phyloP scores from a whole-genome alignment of 2,113 vertebrate species.

The Asarcornis scutulata region DNA sequence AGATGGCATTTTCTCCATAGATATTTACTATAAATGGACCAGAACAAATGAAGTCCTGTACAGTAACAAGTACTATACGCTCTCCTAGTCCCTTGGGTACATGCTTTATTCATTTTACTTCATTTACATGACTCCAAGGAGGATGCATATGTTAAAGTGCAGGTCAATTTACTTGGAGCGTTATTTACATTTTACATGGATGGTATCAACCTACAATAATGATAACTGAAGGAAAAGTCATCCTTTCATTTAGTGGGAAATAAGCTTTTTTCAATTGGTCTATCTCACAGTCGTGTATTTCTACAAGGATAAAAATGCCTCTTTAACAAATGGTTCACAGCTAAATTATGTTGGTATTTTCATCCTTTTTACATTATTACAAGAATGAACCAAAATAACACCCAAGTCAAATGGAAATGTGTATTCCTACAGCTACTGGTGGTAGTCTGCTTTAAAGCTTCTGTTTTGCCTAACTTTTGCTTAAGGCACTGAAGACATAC shows the following conservation, averaged over 20 bases:
- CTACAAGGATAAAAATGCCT: not conserved
- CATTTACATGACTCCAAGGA: not conserved
- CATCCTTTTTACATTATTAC: not conserved
- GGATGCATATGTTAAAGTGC: not conserved
- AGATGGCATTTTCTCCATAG: not conserved
- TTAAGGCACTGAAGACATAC: not conserved
- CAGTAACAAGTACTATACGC: rapidly evolving
- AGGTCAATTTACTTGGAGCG: not conserved
- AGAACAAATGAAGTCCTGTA: not conserved
- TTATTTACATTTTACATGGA: not conserved
- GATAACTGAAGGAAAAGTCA: not conserved
- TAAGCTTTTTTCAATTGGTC: not conserved
- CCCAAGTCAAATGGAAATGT: not conserved
- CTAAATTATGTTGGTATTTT: not conserved
- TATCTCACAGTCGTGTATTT: not conserved
- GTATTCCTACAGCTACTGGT: not conserved
- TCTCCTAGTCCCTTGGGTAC: not conserved
- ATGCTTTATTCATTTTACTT: not conserved
- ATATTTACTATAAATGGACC: not conserved
- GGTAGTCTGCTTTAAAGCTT: not conserved
- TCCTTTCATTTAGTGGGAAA: not conserved
- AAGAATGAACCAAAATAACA: not conserved
- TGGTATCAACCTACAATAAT: not conserved
- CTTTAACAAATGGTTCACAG: not conserved
- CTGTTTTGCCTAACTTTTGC: not conserved